Evolutionary conservation across 2,888 invertebrate species (phyloP), one percentile per base, ranked within the genome.

Genomic region (Lacanobia oleracea): DNA sequence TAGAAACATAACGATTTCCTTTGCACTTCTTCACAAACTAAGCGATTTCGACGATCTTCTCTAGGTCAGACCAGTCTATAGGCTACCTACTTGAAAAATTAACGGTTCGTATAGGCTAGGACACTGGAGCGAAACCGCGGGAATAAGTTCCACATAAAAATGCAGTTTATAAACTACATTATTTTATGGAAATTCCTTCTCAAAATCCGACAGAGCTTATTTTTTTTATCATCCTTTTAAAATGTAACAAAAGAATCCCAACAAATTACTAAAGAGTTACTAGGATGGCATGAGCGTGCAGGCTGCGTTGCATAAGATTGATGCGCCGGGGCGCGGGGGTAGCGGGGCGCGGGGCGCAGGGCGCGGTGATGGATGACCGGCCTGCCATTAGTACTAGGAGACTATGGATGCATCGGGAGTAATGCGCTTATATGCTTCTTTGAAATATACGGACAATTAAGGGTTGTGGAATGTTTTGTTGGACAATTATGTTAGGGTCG

Each of bases 291-390:
- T 90, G 89, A 93, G 87, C 84, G 88, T 88, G 88, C 89, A 91
- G 89, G 91, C 86, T 88, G 90, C 90, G 89, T 88, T 91, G 91
- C 90, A 89, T 89, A 93, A 94, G 94, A 94, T 94, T 94, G 94
- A 94, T 94, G 94, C 88, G 87, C 82, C 80, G 83, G 88, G 81
- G 84, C 81, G 84, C 82, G 79, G 81, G 73, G 74, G 73, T 81
- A 1, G 83, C 81, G 67, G 82, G 64, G 75, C 63, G 67, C 67
- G 67, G 75, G 79, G 1, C 27, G 72, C 50, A 80, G 85, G 82
- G 76, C 75, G 78, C 71, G 77, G 93, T 91, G 91, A 91, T 90
- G 88, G 92, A 93, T 93, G 91, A 90, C 89, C 88, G 77, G 75
- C 75, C 83, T 79, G 84, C 88, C 89, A 90, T 91, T 88, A 86